A percentile compares a stretch with the other conserved stretches of the same genome.
Evolutionary conservation across 2,113 vertebrate genomes (phyloP).

Genomic region (Coregonus clupeaformis): DNA sequence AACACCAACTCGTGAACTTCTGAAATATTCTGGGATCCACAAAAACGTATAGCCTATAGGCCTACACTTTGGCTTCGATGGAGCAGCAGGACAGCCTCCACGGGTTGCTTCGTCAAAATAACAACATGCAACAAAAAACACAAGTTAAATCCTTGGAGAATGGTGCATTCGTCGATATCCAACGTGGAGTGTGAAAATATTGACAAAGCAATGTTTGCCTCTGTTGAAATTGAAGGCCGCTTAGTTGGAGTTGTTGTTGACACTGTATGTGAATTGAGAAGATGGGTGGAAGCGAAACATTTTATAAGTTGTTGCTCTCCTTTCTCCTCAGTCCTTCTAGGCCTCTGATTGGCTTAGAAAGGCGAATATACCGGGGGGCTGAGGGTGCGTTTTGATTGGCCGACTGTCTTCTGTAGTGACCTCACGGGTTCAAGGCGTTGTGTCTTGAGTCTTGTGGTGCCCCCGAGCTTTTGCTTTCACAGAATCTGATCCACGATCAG

Average conservation of each 20-base stretch:
- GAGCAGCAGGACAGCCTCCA: not conserved
- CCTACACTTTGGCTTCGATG: not conserved
- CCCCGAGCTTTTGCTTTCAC: not conserved
- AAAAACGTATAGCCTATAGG: not conserved
- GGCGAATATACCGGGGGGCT: conserved; percentile 74
- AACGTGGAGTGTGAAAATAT: conserved; percentile 6
- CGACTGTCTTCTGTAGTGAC: conserved; percentile 73
- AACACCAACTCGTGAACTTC: not conserved
- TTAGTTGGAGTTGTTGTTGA: conserved; percentile 50
- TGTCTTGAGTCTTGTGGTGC: conserved; percentile 37
- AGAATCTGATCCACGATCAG: conserved; percentile 2
- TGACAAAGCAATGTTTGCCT: not conserved
- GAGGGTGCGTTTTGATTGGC: conserved; percentile 81
- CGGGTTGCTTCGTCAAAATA: conserved; percentile 31
- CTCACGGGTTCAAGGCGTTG: conserved; percentile 64
- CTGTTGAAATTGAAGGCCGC: conserved; percentile 4
- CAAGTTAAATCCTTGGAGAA: conserved; percentile 4
- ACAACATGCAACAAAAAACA: not conserved
- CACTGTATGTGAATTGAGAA: conserved; percentile 68
- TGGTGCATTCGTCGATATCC: conserved; percentile 17
- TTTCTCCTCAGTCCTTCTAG: conserved; percentile 72
- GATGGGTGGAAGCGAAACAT: conserved; percentile 79
- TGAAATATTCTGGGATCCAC: not conserved
- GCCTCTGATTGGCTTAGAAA: conserved; percentile 82
- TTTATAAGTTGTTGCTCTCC: conserved; percentile 88